Evolutionary conservation across 2,113 vertebrate genomes (phyloP).

Genomic region (Taxidea taxus): DNA sequence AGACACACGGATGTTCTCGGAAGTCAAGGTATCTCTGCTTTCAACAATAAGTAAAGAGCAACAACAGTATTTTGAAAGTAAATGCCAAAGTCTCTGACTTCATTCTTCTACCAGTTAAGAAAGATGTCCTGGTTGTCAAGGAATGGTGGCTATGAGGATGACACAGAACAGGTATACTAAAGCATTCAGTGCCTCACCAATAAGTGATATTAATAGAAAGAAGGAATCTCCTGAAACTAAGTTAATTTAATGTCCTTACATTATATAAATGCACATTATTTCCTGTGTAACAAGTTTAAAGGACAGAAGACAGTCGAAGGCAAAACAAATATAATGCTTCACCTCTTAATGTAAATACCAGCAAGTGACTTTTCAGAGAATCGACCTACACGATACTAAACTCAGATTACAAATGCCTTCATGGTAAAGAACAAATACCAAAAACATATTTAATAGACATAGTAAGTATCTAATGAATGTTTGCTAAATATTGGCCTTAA

Average conservation of each 20-base stretch:
- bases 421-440: neutral
- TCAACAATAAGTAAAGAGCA: neutral
- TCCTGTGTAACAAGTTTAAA: neutral
- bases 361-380: neutral
- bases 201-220: neutral
- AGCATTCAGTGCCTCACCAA: neutral
- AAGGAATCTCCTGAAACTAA: neutral
- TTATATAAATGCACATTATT: neutral
- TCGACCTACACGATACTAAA: neutral
- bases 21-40: neutral
- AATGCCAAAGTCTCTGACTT: neutral
- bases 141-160: neutral
- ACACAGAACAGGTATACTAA: neutral
- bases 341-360: neutral
- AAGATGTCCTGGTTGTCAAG: neutral
- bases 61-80: neutral
- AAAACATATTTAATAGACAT: neutral
- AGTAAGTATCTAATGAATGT: neutral
- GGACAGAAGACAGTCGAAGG: neutral
- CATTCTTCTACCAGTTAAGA: neutral
- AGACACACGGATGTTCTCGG: neutral
- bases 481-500: neutral
- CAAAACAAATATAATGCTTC: neutral
- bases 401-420: neutral
- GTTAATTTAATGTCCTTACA: neutral